phyloP scores from a whole-genome alignment of 2,113 vertebrate species.

The Opisthocomus hoazin region DNA sequence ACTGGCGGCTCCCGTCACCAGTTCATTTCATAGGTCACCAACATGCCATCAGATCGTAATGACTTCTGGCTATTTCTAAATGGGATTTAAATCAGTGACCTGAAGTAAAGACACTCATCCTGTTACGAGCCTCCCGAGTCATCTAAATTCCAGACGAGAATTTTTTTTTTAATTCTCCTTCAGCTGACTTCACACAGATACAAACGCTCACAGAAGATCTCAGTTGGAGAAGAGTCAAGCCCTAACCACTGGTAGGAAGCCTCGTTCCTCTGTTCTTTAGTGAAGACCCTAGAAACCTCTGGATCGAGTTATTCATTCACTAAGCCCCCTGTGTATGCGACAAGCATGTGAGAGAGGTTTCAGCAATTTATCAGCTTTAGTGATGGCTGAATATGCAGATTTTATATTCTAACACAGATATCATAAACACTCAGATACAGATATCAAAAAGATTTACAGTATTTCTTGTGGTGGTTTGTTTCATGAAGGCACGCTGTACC shows the following conservation, averaged over 20 bases:
- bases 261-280: not conserved
- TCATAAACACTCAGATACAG: not conserved
- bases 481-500: not conserved
- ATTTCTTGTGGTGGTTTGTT: not conserved
- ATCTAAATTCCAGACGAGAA: not conserved
- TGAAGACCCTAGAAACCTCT: not conserved
- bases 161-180: slow-evolving; percentile 9
- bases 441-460: not conserved
- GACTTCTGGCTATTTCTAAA: slow-evolving; percentile 54
- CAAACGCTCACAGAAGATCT: not conserved
- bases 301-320: not conserved
- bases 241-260: not conserved
- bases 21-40: slow-evolving; percentile 11
- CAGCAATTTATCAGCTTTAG: not conserved
- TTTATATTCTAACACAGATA: not conserved
- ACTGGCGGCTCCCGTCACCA: not conserved
- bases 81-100: slow-evolving; percentile 53
- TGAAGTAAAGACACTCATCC: slow-evolving; percentile 47
- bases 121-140: not conserved
- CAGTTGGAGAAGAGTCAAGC: not conserved
- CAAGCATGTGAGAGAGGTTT: not conserved
- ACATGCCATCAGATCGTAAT: not conserved
- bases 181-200: not conserved
- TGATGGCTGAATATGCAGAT: not conserved
- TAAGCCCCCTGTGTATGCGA: fast-evolving